Evolutionary conservation across 2,888 invertebrate genomes (phyloP).

Genomic region (Oegoconia quadripuncta): DNA sequence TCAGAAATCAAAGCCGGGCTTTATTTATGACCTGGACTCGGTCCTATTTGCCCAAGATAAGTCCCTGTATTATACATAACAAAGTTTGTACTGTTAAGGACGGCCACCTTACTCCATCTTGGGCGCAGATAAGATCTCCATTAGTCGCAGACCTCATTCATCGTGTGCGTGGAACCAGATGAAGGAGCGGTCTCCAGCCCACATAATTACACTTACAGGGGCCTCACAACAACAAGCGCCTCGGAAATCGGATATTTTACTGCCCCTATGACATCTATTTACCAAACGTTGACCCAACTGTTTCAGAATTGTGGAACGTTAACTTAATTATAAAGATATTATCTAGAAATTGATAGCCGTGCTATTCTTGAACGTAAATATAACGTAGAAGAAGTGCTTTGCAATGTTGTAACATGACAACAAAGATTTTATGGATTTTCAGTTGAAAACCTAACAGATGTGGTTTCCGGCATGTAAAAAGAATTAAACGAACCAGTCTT

Average conservation of each 20-base stretch:
- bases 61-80: constrained; percentile 61
- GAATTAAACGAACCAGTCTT: too few species aligned
- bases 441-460: too few species aligned
- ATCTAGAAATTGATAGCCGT: too few species aligned
- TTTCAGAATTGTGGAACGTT: neutral
- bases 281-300: neutral
- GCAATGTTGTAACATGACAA: too few species aligned
- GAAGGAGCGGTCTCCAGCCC: constrained; percentile 40
- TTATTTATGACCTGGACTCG: constrained; percentile 71
- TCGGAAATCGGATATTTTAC: constrained; percentile 42
- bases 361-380: too few species aligned
- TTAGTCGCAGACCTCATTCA: constrained; percentile 71
- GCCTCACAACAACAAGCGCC: constrained; percentile 39
- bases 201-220: constrained; percentile 57
- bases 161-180: constrained; percentile 55
- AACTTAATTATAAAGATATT: neutral
- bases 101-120: constrained; percentile 63
- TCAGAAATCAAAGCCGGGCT: constrained; percentile 70
- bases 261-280: constrained; percentile 1
- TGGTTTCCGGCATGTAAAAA: too few species aligned
- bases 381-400: too few species aligned
- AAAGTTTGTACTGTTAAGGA: constrained; percentile 64
- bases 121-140: constrained; percentile 69
- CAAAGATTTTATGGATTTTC: too few species aligned
- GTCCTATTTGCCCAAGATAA: constrained; percentile 62